phyloP scores from a whole-genome alignment of 2,888 invertebrate genomes.

The Catocala nupta region DNA sequence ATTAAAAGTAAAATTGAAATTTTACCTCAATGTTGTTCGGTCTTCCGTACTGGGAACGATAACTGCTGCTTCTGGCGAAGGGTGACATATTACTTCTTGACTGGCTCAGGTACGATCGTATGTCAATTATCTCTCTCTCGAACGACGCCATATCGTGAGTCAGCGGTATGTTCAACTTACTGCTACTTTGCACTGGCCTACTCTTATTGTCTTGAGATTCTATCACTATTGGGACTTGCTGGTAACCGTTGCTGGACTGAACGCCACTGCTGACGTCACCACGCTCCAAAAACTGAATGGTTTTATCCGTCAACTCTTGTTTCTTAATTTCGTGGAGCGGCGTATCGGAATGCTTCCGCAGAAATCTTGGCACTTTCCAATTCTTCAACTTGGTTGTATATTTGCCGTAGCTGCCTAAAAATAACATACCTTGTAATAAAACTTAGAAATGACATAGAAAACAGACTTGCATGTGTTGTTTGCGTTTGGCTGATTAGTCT shows the following conservation, averaged over 20 bases:
- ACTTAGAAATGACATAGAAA: too few relatives aligned
- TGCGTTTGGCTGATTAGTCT: too few relatives aligned
- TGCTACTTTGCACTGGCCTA: conserved; percentile 65
- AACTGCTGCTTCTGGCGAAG: conserved; percentile 91
- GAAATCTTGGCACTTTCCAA: conserved; percentile 91
- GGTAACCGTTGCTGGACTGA: conserved; percentile 85
- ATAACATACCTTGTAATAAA: too few relatives aligned
- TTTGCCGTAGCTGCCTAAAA: conserved; percentile 87
- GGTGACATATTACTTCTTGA: conserved; percentile 91
- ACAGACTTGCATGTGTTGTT: too few relatives aligned
- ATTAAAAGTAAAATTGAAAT: neutral
- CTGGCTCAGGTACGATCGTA: conserved; percentile 91
- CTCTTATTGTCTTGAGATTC: conserved; percentile 83
- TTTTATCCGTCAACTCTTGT: conserved; percentile 74
- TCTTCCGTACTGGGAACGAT: conserved; percentile 90
- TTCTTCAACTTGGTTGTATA: conserved; percentile 88
- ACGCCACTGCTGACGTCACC: conserved; percentile 62
- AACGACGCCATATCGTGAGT: conserved; percentile 83
- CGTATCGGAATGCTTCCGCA: conserved; percentile 88
- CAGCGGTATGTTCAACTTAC: conserved; percentile 82
- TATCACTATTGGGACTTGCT: conserved; percentile 89
- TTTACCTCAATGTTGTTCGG: conserved; percentile 85
- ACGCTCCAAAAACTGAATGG: conserved; percentile 71
- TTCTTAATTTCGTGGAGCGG: conserved; percentile 82
- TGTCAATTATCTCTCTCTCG: conserved; percentile 90